Evolutionary conservation across 2,888 invertebrate genomes (phyloP).

Genomic region (Prosopocoilus inquinatus): DNA sequence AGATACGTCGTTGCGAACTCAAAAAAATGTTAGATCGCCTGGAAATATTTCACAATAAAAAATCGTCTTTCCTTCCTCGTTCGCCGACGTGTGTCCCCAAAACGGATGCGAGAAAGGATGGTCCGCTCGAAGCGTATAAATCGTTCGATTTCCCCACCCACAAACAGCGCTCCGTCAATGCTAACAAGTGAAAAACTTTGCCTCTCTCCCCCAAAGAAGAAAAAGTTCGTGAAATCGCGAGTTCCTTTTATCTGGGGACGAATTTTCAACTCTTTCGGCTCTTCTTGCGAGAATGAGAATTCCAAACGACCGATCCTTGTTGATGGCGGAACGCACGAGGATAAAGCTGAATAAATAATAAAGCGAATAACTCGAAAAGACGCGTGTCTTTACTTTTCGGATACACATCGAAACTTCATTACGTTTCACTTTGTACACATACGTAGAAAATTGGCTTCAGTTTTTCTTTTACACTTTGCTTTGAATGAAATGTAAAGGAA

Average conservation of each 20-base stretch:
- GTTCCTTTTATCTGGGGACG: conserved; percentile 33
- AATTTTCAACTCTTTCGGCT: conserved; percentile 30
- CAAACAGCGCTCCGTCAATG: conserved; percentile 38
- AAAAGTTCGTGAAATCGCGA: conserved; percentile 28
- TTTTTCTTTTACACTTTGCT: no score
- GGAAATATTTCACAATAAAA: conserved; percentile 5
- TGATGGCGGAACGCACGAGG: no score
- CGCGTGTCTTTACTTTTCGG: no score
- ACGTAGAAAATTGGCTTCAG: no score
- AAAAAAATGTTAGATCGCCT: not conserved
- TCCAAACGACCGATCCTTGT: no score
- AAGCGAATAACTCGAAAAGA: no score
- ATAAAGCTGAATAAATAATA: no score
- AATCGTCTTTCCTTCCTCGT: not conserved
- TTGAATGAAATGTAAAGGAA: no score
- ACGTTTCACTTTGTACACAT: no score
- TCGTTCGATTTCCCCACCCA: conserved; percentile 39
- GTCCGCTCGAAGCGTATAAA: conserved; percentile 37
- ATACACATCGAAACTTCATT: no score
- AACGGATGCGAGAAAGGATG: conserved; percentile 19
- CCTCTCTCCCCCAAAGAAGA: conserved; percentile 23
- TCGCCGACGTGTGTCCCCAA: conserved; percentile 12
- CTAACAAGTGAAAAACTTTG: conserved; percentile 37
- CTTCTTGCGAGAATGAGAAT: not conserved
- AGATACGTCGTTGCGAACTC: not conserved